These are phyloP conservation scores for Chloropsis hardwickii DNA, from an alignment of 2,113 vertebrate genomes.

Conservation along the genomic window DNA sequence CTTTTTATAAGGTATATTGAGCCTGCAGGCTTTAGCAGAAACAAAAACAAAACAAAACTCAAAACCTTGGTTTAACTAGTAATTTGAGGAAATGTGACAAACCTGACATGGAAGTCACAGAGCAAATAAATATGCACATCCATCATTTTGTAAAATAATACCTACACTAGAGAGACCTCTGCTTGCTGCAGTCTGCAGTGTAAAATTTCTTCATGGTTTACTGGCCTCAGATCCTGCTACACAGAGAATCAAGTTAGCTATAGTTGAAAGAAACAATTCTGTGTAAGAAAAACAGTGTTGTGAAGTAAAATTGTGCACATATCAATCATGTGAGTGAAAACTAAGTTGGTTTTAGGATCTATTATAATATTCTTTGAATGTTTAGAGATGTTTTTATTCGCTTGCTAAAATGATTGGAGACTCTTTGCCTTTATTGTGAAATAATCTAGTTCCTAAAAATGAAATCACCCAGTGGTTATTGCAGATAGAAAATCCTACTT, in stretches of 20 bases:
- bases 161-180: constrained; percentile 22
- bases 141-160: constrained; percentile 57
- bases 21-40: constrained; percentile 45
- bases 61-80: constrained; percentile 57
- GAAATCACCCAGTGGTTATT: background rate
- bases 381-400: background rate
- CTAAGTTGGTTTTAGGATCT: background rate
- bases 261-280: background rate
- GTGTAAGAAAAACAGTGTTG: background rate
- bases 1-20: constrained; percentile 59
- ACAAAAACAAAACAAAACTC: constrained; percentile 40
- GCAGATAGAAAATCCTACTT: background rate
- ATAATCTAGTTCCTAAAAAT: constrained; percentile 19
- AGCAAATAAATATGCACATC: constrained; percentile 69
- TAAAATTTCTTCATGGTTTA: background rate
- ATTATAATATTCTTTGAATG: background rate
- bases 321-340: background rate
- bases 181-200: constrained; percentile 13
- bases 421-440: background rate
- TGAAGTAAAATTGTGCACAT: background rate
- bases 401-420: background rate
- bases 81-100: constrained; percentile 67
- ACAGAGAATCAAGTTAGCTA: background rate
- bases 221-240: background rate
- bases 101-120: constrained; percentile 59